phyloP scores from a whole-genome alignment of 37 sponge, comb jelly and placozoan genomes.

The Sycon ciliatum region DNA sequence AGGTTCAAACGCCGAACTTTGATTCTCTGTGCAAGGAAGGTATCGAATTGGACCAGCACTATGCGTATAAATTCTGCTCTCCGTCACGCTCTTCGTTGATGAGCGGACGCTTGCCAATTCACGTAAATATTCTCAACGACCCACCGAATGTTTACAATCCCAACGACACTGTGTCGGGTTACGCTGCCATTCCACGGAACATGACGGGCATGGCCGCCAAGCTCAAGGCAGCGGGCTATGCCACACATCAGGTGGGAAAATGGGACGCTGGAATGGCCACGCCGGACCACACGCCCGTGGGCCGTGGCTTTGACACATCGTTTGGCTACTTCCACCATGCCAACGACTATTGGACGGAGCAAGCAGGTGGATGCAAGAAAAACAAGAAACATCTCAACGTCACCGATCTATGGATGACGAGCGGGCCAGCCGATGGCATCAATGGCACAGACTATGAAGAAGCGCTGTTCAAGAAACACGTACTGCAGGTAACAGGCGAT shows the following conservation, averaged over 20 bases:
- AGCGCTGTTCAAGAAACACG: constrained; percentile 2
- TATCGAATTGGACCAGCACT: constrained; percentile 35
- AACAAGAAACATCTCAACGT: too few relatives aligned
- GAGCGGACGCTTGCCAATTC: constrained; percentile 42
- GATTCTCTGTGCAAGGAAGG: constrained; percentile 25
- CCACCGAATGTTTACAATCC: constrained; percentile 14
- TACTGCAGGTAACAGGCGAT: too few relatives aligned
- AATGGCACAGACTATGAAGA: constrained; percentile 18
- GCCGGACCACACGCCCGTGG: too few relatives aligned
- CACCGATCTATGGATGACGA: constrained; percentile 13
- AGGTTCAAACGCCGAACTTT: constrained; percentile 29
- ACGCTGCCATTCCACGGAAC: constrained; percentile 25
- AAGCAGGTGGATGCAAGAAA: background rate
- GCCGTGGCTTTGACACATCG: too few relatives aligned
- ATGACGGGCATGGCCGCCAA: constrained; percentile 41
- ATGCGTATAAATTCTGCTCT: constrained; percentile 33
- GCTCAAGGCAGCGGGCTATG: constrained; percentile 26
- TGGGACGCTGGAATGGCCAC: too few relatives aligned
- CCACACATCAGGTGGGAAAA: constrained; percentile 44
- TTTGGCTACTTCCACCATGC: constrained; percentile 18
- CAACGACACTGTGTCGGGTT: constrained; percentile 25
- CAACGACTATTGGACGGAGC: constrained; percentile 20
- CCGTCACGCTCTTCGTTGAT: constrained; percentile 41
- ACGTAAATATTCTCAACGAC: constrained; percentile 32
- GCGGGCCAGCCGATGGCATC: background rate